Base-by-base conservation (phyloP, 2,888 invertebrate genomes). In the Magallana nippona region DNA sequence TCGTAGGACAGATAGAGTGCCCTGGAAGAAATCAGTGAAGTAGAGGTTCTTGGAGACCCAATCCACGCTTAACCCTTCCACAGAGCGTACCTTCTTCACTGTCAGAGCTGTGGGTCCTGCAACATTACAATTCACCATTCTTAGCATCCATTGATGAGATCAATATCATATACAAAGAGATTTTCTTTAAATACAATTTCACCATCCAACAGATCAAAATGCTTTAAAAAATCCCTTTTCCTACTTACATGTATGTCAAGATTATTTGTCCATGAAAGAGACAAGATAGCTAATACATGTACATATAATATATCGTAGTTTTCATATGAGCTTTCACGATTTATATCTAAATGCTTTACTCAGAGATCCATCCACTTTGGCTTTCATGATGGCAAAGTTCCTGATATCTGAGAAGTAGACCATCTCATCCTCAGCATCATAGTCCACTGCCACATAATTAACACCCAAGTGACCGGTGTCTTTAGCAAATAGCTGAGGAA, bases 351-450 rank as follows among this genome's bases (percentile, higher is more conserved):
- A 63, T 22, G 32, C 98, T 98, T 94, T 98, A 99, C 93, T 60
- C 22, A 78, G 99, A 98, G 0, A 98, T 97, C 90, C 98, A 94
- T 84, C 78, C 22, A 84, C 63, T 57, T 81, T 81, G 81, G 86
- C 82, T 78, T 87, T 60, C 82, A 88, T 94, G 55, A 95, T 94
- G 56, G 94, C 93, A 86, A 94, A 92, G 86, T 94, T 94, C 89
- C 98, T 95, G 0, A 99, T 98, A 93, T 99, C 99, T 0, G 99
- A 99, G 94, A 98, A 99, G 94, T 99, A 99, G 88, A 99, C 98
- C 91, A 97, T 97, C 91, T 97, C 96, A 89, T 97, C 97, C 81
- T 92, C 92, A 0, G 98, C 97, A 94, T 99, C 98, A 92, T 98
- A 99, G 93, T 99, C 99, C 60, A 99, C 94, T 0, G 98, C 99